These are phyloP conservation scores for Pseudolycoriella hygida DNA, from an alignment of 2,888 invertebrate genomes.

Conservation along the genomic window DNA sequence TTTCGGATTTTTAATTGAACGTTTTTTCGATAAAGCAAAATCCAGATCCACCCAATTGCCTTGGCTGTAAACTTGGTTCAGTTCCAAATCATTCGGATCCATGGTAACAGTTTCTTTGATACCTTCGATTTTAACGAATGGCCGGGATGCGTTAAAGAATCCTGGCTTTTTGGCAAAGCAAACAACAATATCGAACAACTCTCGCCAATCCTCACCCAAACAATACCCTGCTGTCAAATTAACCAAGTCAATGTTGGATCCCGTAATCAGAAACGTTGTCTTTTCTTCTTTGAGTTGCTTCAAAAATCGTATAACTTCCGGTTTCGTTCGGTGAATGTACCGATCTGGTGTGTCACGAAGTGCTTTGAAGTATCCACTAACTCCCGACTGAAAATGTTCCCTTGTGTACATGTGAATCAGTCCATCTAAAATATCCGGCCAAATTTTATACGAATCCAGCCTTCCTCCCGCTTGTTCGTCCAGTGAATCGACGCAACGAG, in stretches of 20 bases:
- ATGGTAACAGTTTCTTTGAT: slow-evolving; percentile 23
- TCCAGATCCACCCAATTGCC: slow-evolving; percentile 40
- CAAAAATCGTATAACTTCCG: slow-evolving; percentile 38
- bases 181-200: slow-evolving; percentile 43
- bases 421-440: slow-evolving; percentile 44
- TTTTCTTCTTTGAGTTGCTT: slow-evolving; percentile 35
- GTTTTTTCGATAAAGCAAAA: background rate
- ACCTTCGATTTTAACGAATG: slow-evolving; percentile 34
- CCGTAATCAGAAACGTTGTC: slow-evolving; percentile 48
- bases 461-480: slow-evolving; percentile 30
- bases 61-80: slow-evolving; percentile 36
- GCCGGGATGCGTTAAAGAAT: slow-evolving; percentile 41
- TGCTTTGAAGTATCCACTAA: slow-evolving; percentile 42
- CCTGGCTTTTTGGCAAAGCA: slow-evolving; percentile 57
- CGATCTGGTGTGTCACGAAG: slow-evolving; percentile 37
- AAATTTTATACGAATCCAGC: slow-evolving; percentile 28
- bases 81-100: slow-evolving; percentile 24
- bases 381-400: slow-evolving; percentile 34
- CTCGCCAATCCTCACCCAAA: slow-evolving; percentile 45
- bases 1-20: slow-evolving; percentile 26
- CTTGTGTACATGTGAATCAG: slow-evolving; percentile 39
- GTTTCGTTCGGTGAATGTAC: slow-evolving; percentile 39
- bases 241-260: slow-evolving; percentile 53
- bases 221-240: slow-evolving; percentile 41
- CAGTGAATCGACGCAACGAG: slow-evolving; percentile 43